These are phyloP conservation scores for Trimorus sp. DNA, from an alignment of 2,888 invertebrate genomes.

Conservation along the genomic window DNA sequence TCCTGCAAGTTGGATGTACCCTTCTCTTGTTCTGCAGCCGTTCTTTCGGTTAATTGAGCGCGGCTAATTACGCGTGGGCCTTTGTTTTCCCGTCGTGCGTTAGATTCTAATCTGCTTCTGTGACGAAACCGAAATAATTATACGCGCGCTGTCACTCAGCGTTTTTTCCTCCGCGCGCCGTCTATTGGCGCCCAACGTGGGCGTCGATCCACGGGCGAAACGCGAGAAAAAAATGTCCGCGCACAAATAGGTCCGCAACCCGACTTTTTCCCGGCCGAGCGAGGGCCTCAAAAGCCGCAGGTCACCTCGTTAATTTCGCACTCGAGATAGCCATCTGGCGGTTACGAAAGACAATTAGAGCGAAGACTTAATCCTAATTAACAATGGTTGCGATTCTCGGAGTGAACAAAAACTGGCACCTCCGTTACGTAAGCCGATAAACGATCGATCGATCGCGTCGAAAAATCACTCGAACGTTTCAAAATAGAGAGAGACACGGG, in stretches of 20 bases:
- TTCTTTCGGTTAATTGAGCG: slow-evolving; percentile 48
- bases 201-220: slow-evolving; percentile 25
- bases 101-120: slow-evolving; percentile 54
- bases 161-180: slow-evolving; percentile 17
- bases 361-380: slow-evolving; percentile 74
- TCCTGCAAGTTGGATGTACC: neutral
- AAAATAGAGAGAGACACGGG: neutral
- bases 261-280: neutral
- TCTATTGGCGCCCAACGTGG: slow-evolving; percentile 30
- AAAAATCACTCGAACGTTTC: slow-evolving; percentile 41
- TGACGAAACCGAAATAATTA: slow-evolving; percentile 51
- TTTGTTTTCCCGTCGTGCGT: slow-evolving; percentile 53
- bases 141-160: slow-evolving; percentile 28
- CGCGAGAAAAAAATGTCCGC: slow-evolving; percentile 11
- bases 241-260: slow-evolving; percentile 16
- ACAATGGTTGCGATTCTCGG: slow-evolving; percentile 66
- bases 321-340: slow-evolving; percentile 36
- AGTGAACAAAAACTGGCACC: slow-evolving; percentile 21
- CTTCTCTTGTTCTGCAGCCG: slow-evolving; percentile 39
- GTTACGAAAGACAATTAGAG: slow-evolving; percentile 74
- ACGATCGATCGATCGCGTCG: slow-evolving; percentile 11
- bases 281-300: slow-evolving; percentile 13
- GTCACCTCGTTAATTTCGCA: slow-evolving; percentile 36
- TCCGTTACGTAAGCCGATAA: slow-evolving; percentile 12
- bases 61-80: slow-evolving; percentile 61